Conservation (phyloP, 2,113 vertebrate genomes). For the Pipa parva region DNA sequence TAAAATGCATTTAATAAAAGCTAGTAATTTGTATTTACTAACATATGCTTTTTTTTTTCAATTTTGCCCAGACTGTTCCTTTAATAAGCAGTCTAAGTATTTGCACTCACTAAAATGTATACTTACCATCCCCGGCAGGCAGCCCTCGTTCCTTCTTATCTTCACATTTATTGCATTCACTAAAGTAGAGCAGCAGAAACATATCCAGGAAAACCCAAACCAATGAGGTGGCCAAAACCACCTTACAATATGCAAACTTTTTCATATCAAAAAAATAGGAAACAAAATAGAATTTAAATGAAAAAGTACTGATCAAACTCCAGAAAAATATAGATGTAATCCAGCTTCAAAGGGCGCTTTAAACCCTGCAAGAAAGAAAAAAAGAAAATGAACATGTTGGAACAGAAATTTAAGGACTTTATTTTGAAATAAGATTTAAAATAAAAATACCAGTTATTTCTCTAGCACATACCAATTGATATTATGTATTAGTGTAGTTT, state of each 20-base stretch:
- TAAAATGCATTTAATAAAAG: too few relatives aligned
- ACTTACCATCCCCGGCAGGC: slow-evolving; percentile 77
- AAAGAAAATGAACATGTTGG: too few relatives aligned
- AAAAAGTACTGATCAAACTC: slow-evolving; percentile 46
- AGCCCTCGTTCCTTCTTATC: slow-evolving; percentile 90
- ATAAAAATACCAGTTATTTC: too few relatives aligned
- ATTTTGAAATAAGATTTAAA: too few relatives aligned
- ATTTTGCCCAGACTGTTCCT: too few relatives aligned
- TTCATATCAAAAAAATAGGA: slow-evolving; percentile 82
- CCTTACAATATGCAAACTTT: slow-evolving; percentile 98
- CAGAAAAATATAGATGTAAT: slow-evolving; percentile 43
- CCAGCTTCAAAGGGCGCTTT: slow-evolving; percentile 56
- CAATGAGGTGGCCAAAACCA: slow-evolving; percentile 97
- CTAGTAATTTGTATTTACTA: too few relatives aligned
- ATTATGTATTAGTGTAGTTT: too few relatives aligned
- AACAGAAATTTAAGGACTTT: too few relatives aligned
- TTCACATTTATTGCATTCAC: slow-evolving; percentile 98
- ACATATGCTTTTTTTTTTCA: too few relatives aligned
- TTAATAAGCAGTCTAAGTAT: too few relatives aligned
- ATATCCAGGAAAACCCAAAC: slow-evolving; percentile 98
- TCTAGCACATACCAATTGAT: too few relatives aligned
- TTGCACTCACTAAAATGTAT: too few relatives aligned
- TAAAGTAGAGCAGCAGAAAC: slow-evolving; percentile 98
- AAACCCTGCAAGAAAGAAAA: slow-evolving; percentile 49
- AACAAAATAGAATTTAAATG: slow-evolving; percentile 61